Percentiles rank a stretch among this genome's conserved stretches.
Conservation (phyloP, 2,113 vertebrate species). For the Ammodytes marinus region DNA sequence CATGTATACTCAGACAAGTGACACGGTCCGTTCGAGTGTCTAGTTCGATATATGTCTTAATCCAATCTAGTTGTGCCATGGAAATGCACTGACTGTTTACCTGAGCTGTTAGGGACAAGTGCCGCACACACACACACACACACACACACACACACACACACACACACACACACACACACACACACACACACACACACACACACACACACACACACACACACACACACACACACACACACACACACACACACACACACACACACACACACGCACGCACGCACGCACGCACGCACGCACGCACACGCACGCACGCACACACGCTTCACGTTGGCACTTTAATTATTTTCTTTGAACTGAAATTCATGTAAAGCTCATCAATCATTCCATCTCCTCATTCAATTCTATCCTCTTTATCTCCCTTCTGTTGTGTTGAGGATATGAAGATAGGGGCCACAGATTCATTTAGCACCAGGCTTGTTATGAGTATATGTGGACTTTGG, state of each 20-base stretch:
- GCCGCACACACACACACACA: constrained; percentile 14
- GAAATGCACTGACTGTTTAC: constrained; percentile 33
- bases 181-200: too few species aligned
- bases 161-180: neutral
- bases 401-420: constrained; percentile 24
- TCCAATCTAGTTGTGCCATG: too few species aligned
- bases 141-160: constrained; percentile 6
- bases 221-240: constrained; percentile 3
- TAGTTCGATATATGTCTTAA: too few species aligned
- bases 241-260: neutral
- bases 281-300: neutral
- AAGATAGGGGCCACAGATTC: constrained; percentile 58
- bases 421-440: constrained; percentile 44
- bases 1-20: too few species aligned
- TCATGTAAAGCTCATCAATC: constrained; percentile 58
- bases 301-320: neutral
- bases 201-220: constrained; percentile 1
- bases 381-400: constrained; percentile 24
- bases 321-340: neutral
- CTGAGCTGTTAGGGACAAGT: constrained; percentile 27
- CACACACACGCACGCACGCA: neutral
- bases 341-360: constrained; percentile 32
- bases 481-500: constrained; percentile 39
- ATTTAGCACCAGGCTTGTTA: constrained; percentile 61
- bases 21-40: too few species aligned